Base-by-base conservation (phyloP, 1,140 invertebrate genomes). In the Parapsyche elsis region DNA sequence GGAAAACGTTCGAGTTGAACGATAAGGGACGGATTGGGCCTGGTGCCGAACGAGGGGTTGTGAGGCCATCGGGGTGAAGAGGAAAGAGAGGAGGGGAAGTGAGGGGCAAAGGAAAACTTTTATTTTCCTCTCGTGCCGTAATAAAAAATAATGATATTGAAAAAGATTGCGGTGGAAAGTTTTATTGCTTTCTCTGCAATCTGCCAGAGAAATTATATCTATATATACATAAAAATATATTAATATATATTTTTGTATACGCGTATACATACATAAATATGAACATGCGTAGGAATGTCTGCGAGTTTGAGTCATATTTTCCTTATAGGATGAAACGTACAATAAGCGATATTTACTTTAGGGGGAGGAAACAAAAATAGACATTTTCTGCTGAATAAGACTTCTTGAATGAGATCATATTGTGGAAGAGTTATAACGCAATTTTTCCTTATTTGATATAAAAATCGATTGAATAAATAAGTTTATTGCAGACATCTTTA, bases 71-170 rank as follows among this genome's bases (percentile, higher is more conserved):
- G 24, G 24, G 70, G 73, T 7, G 44, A 46, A 9, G 12, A 53
- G 45, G 78, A 21, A 26, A 49, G 38, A 70, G 71, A 21, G 67
- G 23, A 23, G 23, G 49, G 45, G 67, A n/a, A 23, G 16, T 19
- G 70, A 46, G 21, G 80, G 24, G 45, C 19, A 75, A 71, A 64
- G 74, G 24, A 74, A 82, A 82, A 82, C 81, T 82, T 77, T 82
- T 82, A 82, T 82, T 82, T 82, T 82, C 81, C 74, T 82, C 78
- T 80, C 81, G 80, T 76, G 81, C 78, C 61, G 81, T 80, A 82
- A 82, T 82, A 82, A 82, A 82, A 82, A 82, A 82, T 82, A 82
- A 82, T 82, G 81, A 82, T 82, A 82, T 82, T 79, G 81, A 82
- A 67, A 82, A 82, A 82, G 81, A 82, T 82, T 82, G 81, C 78